Evolutionary conservation across 2,797 vertebrate species (phyloP).

Genomic region (Falco peregrinus): DNA sequence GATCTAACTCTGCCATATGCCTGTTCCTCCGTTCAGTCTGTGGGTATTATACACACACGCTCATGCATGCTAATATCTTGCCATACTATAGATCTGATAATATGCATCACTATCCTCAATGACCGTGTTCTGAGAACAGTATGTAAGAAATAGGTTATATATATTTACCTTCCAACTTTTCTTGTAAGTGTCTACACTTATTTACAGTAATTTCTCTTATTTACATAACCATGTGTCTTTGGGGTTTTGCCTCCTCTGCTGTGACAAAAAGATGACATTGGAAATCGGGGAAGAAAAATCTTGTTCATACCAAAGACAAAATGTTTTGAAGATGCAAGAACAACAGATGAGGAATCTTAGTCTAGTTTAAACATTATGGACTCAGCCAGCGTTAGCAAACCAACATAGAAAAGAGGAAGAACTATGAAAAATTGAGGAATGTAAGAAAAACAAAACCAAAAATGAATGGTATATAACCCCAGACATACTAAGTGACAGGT

Average conservation of each 20-base stretch:
- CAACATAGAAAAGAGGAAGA: not conserved
- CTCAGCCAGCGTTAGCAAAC: not conserved
- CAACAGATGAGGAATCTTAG: not conserved
- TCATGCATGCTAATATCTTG: not conserved
- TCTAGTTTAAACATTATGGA: not conserved
- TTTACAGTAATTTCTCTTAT: not conserved
- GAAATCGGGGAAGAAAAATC: not conserved
- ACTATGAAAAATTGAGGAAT: not conserved
- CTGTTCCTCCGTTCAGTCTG: not conserved
- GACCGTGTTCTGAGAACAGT: not conserved
- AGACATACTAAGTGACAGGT: not conserved
- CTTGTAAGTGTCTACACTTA: not conserved
- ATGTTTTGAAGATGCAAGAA: not conserved
- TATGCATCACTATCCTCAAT: not conserved
- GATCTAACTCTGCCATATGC: conserved; percentile 8
- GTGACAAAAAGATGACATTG: not conserved
- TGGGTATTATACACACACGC: not conserved
- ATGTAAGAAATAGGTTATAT: not conserved
- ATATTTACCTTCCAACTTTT: not conserved
- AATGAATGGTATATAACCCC: not conserved
- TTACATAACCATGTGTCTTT: not conserved
- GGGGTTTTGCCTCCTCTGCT: not conserved
- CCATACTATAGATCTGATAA: not conserved
- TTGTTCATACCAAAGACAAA: not conserved
- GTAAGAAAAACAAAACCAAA: not conserved